These are phyloP conservation scores for Drosophila sulfurigaster DNA, from an alignment of 1,140 invertebrate species.

Conservation along the genomic window DNA sequence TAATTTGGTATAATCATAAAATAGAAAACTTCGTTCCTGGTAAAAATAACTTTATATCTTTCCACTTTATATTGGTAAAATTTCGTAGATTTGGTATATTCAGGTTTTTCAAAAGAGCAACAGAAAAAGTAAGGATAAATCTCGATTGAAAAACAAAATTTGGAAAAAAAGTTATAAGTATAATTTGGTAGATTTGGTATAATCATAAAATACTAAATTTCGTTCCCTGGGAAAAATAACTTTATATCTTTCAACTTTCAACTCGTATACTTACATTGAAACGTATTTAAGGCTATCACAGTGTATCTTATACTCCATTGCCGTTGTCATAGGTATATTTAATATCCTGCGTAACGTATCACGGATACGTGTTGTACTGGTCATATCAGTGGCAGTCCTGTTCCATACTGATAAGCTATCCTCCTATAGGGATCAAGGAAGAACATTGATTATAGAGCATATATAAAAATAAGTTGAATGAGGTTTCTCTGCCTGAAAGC, in stretches of 20 bases:
- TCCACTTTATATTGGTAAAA: no score
- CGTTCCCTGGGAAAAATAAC: no score
- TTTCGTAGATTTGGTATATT: no score
- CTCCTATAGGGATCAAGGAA: conserved; percentile 88
- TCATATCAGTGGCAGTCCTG: conserved; percentile 94
- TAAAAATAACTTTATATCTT: no score
- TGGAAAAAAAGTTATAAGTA: no score
- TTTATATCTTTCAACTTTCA: no score
- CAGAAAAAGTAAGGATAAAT: no score
- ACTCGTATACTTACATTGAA: conserved; percentile 78
- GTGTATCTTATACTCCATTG: conserved; percentile 99
- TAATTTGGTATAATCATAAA: not conserved
- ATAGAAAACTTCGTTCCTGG: no score
- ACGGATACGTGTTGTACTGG: conserved; percentile 94
- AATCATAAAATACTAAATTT: no score
- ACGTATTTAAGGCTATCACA: conserved; percentile 92
- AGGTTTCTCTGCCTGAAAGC: conserved; percentile 47
- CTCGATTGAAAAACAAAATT: no score
- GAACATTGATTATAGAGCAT: not conserved
- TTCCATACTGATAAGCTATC: conserved; percentile 99
- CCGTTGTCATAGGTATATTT: conserved; percentile 95
- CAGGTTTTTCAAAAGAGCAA: no score
- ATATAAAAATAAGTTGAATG: not conserved
- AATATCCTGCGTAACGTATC: conserved; percentile 97
- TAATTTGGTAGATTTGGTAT: no score